Evolutionary conservation across 2,113 vertebrate species (phyloP), one percentile per base, ranked within the genome.

Genomic region (Oreamnos americanus): DNA sequence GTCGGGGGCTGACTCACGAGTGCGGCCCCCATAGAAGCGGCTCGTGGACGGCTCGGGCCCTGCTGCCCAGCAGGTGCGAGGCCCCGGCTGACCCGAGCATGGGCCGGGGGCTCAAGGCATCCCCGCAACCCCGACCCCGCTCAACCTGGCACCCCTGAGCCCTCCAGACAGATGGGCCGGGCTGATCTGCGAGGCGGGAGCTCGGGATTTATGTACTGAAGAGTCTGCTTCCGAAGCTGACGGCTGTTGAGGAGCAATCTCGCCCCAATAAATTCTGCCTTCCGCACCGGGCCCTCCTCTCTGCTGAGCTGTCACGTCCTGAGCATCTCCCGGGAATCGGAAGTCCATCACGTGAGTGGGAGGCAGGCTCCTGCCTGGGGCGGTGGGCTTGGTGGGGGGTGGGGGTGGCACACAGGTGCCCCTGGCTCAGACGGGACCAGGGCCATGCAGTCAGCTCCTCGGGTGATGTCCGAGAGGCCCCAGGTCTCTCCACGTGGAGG

Each of bases 191-290:
- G 67, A 55, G 96, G 79, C 57, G 87, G 95, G 96, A 98, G 88
- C 84, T 6, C 2, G 1, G 90, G 97, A 97, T 98, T 98, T 98
- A 98, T 83, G 88, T 51, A 57, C 95, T 98, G 67, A 43, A 71
- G 94, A 96, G 90, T 57, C 98, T 92, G 28, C 97, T 92, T 96
- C 94, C 96, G 97, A 98, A 97, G 94, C 55, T 78, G 84, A 74
- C 19, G 19, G 15, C 26, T 86, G 36, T 79, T 26, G 49, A 71
- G 25, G 55, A 30, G 62, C 30, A 33, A 64, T 87, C 96, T 95
- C 64, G 49, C 97, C 96, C 93, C 91, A 91, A 62, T 91, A 96
- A 96, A 97, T 97, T 96, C 97, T 96, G 6, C 83, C 93, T 98
- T 91, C 94, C 16, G 0, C n/a, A 55, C 14, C 7, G 2, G 12